A percentile compares a stretch with the other conserved stretches of the same genome.
These are phyloP conservation scores for Lytechinus variegatus DNA, from an alignment of 35 echinoderm and acorn worm species.

Conservation along the genomic window DNA sequence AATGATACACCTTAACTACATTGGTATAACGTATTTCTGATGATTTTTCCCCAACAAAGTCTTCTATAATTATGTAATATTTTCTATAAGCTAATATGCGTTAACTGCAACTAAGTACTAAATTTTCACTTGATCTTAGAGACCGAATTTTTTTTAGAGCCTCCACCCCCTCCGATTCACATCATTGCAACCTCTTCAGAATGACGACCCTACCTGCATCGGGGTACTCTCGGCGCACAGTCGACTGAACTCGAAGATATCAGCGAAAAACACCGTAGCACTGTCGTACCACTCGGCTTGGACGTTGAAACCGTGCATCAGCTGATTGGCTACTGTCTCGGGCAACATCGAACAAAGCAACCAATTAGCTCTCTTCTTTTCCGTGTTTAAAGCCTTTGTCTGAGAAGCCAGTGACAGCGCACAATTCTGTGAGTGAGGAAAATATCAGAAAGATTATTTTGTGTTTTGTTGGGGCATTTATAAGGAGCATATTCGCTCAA, in stretches of 20 bases:
- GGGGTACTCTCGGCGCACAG: constrained; percentile 66
- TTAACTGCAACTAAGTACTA: too few relatives aligned
- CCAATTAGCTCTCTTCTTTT: constrained; percentile 74
- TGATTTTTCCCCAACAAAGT: too few relatives aligned
- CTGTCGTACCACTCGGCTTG: constrained; percentile 68
- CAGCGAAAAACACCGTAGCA: constrained; percentile 69
- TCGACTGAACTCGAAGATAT: constrained; percentile 62
- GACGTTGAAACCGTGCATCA: constrained; percentile 58
- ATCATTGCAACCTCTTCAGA: too few relatives aligned
- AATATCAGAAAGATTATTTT: neutral
- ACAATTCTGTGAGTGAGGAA: constrained; percentile 48
- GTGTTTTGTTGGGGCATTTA: too few relatives aligned
- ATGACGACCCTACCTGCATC: constrained; percentile 54
- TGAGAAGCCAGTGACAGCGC: constrained; percentile 70
- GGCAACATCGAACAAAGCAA: constrained; percentile 75
- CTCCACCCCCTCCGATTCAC: too few relatives aligned
- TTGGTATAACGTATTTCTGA: too few relatives aligned
- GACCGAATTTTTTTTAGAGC: too few relatives aligned
- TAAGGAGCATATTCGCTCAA: too few relatives aligned
- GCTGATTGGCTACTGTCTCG: constrained; percentile 67
- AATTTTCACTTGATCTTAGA: too few relatives aligned
- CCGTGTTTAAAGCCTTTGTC: constrained; percentile 66
- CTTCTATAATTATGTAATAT: too few relatives aligned
- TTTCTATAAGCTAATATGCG: too few relatives aligned
- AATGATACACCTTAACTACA: too few relatives aligned